A percentile compares a stretch with the other conserved stretches of the same genome.
Evolutionary conservation across 2,113 vertebrate genomes (phyloP).

Genomic region (Choloepus hoffmanni): DNA sequence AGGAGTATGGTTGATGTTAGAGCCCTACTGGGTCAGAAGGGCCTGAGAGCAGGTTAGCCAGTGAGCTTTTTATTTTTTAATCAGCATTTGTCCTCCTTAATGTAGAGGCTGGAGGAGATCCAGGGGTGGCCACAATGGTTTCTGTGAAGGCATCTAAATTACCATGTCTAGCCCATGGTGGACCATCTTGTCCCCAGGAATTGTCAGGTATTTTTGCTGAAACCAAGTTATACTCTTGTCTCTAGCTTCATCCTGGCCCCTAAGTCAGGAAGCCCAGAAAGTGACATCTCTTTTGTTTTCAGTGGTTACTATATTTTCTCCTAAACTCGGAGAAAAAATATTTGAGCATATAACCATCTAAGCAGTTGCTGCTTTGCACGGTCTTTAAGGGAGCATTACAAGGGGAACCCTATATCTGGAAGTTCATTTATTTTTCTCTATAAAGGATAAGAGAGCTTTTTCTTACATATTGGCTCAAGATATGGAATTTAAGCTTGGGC

Average conservation of each 20-base stretch:
- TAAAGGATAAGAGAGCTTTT: neutral
- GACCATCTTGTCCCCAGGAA: neutral
- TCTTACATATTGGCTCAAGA: neutral
- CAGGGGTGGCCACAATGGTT: neutral
- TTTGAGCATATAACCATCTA: neutral
- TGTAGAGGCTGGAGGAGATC: neutral
- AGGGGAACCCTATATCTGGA: neutral
- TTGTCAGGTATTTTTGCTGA: neutral
- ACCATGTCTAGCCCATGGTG: neutral
- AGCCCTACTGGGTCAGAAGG: neutral
- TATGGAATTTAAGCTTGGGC: neutral
- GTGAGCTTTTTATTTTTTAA: neutral
- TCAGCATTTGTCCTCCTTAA: neutral
- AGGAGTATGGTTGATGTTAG: neutral
- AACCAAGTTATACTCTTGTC: neutral
- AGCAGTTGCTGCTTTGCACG: neutral
- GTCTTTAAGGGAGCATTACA: neutral
- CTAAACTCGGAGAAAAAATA: neutral
- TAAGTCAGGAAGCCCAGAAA: slow-evolving; percentile 1
- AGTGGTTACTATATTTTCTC: neutral
- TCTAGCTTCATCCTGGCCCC: slow-evolving; percentile 19
- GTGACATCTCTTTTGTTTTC: neutral
- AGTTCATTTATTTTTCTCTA: neutral
- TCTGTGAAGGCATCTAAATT: neutral
- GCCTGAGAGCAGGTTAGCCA: neutral